phyloP scores from a whole-genome alignment of 1,140 invertebrate species.

The Palaemon carinicauda region DNA sequence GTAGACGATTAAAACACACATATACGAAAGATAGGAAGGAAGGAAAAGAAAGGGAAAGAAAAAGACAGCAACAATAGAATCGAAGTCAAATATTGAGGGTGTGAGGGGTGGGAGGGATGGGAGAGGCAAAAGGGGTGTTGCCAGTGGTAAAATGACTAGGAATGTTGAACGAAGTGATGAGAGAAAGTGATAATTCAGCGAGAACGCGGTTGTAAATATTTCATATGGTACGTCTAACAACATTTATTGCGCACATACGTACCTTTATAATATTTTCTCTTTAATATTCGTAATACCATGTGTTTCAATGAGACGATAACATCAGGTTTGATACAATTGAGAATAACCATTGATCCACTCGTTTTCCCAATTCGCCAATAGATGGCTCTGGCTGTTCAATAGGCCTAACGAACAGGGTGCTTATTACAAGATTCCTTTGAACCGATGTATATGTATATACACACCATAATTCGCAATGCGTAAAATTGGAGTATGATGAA shows the following conservation, averaged over 20 bases:
- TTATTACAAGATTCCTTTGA: too few species aligned
- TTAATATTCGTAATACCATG: too few species aligned
- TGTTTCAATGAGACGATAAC: too few species aligned
- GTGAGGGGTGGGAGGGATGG: not conserved
- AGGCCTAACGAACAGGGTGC: constrained; percentile 17
- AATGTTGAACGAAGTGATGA: not conserved
- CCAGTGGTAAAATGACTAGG: constrained; percentile 39
- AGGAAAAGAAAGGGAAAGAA: not conserved
- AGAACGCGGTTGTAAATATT: too few species aligned
- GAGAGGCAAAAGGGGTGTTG: not conserved
- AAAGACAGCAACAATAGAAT: constrained; percentile 20
- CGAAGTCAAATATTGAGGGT: constrained; percentile 54
- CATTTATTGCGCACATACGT: not conserved
- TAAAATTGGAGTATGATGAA: not conserved
- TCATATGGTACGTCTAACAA: too few species aligned
- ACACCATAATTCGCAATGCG: not conserved
- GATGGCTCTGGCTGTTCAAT: constrained; percentile 53
- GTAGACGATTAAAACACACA: too few species aligned
- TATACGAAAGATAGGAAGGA: too few species aligned
- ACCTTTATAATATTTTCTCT: not conserved
- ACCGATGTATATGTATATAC: not conserved
- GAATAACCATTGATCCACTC: constrained; percentile 15
- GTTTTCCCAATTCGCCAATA: constrained; percentile 37
- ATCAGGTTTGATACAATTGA: too few species aligned
- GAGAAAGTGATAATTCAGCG: not conserved